Evolutionary conservation across 2,113 vertebrate species (phyloP).

Genomic region (Apteryx owenii): DNA sequence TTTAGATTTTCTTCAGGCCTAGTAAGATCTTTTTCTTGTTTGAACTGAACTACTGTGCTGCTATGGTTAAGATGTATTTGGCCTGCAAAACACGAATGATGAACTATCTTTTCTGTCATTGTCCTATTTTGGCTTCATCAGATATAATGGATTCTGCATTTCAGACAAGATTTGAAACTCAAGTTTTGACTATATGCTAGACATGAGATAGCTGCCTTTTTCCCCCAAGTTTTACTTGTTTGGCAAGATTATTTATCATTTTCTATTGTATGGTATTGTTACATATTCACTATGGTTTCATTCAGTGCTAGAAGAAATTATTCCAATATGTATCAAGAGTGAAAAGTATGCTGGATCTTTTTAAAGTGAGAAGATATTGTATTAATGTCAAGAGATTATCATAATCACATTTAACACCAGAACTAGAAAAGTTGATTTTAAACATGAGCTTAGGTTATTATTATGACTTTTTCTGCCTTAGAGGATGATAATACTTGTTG

Average conservation of each 20-base stretch:
- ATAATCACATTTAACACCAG: neutral
- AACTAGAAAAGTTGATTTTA: neutral
- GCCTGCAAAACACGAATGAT: neutral
- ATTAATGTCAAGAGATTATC: neutral
- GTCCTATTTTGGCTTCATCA: neutral
- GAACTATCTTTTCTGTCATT: neutral
- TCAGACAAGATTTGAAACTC: neutral
- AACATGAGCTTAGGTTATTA: neutral
- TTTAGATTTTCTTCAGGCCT: neutral
- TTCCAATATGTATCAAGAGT: neutral
- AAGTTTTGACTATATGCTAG: neutral
- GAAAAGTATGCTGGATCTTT: neutral
- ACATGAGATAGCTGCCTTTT: rapidly evolving
- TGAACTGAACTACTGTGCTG: neutral
- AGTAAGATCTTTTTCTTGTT: neutral
- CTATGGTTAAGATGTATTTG: neutral
- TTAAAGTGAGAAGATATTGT: neutral
- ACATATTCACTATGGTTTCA: neutral
- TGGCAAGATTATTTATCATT: neutral
- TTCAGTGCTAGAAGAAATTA: neutral
- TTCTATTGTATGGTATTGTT: neutral
- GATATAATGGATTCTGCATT: neutral
- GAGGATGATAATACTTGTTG: neutral
- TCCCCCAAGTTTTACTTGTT: neutral
- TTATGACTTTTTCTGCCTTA: neutral